Conservation (phyloP, 2,113 vertebrate species). For the Coreoperca whiteheadi region DNA sequence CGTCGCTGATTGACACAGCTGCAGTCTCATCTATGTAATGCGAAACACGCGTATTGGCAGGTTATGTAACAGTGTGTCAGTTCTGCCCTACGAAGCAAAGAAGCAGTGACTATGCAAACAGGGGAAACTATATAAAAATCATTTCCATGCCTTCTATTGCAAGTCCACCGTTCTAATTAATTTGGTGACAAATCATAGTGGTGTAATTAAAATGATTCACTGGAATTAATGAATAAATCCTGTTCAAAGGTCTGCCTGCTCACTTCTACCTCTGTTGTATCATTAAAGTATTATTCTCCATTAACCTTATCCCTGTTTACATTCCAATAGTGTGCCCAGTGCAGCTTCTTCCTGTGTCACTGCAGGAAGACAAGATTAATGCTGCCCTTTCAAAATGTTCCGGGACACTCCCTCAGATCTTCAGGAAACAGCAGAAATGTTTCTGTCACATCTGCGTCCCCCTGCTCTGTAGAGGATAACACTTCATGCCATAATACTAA, state of each 20-base stretch:
- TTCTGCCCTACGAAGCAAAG: neutral
- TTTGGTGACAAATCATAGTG: slow-evolving; percentile 10
- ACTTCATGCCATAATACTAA: slow-evolving; percentile 6
- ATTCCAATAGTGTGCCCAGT: slow-evolving; percentile 21
- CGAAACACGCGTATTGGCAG: slow-evolving; percentile 24
- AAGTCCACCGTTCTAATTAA: slow-evolving; percentile 18
- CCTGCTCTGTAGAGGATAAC: slow-evolving; percentile 4
- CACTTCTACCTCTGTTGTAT: slow-evolving; percentile 20
- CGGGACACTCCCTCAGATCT: slow-evolving; percentile 63
- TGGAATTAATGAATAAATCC: slow-evolving; percentile 32
- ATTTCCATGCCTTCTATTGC: slow-evolving; percentile 11
- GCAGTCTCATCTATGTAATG: neutral
- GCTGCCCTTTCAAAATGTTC: slow-evolving; percentile 73
- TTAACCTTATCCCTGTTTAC: slow-evolving; percentile 60
- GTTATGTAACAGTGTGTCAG: slow-evolving; percentile 27
- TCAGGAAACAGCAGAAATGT: slow-evolving; percentile 52
- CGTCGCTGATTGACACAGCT: neutral
- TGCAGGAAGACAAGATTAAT: slow-evolving; percentile 66
- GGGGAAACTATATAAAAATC: neutral
- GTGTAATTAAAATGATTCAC: slow-evolving; percentile 41
- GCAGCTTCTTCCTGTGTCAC: slow-evolving; percentile 35
- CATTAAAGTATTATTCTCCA: slow-evolving; percentile 51
- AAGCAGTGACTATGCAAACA: neutral
- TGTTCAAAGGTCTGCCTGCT: slow-evolving; percentile 30
- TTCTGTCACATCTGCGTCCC: slow-evolving; percentile 43